A percentile compares a stretch with the other conserved stretches of the same genome.
Evolutionary conservation across 2,113 vertebrate genomes (phyloP).

Genomic region (Hippocampus zosterae): DNA sequence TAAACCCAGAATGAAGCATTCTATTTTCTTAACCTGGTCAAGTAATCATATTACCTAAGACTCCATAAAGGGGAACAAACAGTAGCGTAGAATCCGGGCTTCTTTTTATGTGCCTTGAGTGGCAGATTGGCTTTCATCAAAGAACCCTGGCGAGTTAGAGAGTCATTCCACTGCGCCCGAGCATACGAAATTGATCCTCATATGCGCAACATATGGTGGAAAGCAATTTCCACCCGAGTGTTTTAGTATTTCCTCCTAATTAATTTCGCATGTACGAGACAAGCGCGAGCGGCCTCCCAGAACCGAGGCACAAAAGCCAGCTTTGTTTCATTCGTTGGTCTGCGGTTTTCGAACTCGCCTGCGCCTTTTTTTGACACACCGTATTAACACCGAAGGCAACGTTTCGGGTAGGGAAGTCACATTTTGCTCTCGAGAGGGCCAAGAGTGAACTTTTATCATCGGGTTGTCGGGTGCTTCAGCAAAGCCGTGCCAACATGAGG

Average conservation of each 20-base stretch:
- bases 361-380: conserved; percentile 35
- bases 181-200: conserved; percentile 75
- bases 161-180: conserved; percentile 65
- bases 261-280: conserved; percentile 82
- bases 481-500: conserved; percentile 14
- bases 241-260: conserved; percentile 83
- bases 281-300: conserved; percentile 74
- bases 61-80: conserved; percentile 75
- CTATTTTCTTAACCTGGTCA: conserved; percentile 79
- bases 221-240: conserved; percentile 80
- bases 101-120: conserved; percentile 70
- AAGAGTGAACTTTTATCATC: conserved; percentile 40
- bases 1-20: conserved; percentile 70
- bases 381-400: conserved; percentile 50
- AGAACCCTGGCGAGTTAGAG: conserved; percentile 60
- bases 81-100: conserved; percentile 70
- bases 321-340: conserved; percentile 69
- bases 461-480: conserved; percentile 4
- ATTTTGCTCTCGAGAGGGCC: conserved; percentile 34
- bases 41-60: conserved; percentile 78
- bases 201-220: conserved; percentile 78
- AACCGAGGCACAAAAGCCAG: conserved; percentile 73
- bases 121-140: conserved; percentile 76
- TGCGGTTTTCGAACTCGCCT: conserved; percentile 54
- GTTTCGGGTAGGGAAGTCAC: conserved; percentile 49